phyloP scores from a whole-genome alignment of 2,797 vertebrate genomes.

The Callimico goeldii region DNA sequence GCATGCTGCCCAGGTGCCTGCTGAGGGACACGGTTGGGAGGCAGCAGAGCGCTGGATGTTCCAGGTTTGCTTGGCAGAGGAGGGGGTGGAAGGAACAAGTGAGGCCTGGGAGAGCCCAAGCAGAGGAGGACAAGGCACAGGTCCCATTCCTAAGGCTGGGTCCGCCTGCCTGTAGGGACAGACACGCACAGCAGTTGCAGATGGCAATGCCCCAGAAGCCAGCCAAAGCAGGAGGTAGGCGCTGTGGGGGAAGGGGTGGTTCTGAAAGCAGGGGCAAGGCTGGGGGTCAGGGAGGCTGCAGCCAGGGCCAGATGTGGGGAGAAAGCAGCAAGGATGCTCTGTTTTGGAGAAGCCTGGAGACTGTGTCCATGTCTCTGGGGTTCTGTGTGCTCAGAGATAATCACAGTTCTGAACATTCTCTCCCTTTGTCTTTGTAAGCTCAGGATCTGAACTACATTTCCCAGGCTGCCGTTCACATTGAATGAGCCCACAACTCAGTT shows the following conservation, averaged over 20 bases:
- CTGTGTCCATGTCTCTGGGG: background rate
- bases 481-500: background rate
- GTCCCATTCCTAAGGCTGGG: background rate
- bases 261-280: background rate
- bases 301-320: background rate
- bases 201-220: background rate
- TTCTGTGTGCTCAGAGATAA: background rate
- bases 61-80: background rate
- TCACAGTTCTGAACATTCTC: background rate
- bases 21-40: conserved; percentile 9
- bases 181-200: background rate
- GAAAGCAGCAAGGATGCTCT: background rate
- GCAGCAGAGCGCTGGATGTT: background rate
- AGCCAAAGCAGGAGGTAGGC: background rate
- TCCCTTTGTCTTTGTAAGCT: background rate
- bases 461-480: background rate
- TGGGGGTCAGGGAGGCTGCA: background rate
- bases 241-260: too few relatives aligned
- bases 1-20: conserved; percentile 58
- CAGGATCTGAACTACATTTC: background rate
- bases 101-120: background rate
- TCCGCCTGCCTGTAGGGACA: background rate
- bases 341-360: background rate
- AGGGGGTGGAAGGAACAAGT: background rate
- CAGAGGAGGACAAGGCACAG: background rate